A percentile compares a stretch with the other conserved stretches of the same genome.
Evolutionary conservation across 2,888 invertebrate genomes (phyloP).

Genomic region (Tenthredo notha): DNA sequence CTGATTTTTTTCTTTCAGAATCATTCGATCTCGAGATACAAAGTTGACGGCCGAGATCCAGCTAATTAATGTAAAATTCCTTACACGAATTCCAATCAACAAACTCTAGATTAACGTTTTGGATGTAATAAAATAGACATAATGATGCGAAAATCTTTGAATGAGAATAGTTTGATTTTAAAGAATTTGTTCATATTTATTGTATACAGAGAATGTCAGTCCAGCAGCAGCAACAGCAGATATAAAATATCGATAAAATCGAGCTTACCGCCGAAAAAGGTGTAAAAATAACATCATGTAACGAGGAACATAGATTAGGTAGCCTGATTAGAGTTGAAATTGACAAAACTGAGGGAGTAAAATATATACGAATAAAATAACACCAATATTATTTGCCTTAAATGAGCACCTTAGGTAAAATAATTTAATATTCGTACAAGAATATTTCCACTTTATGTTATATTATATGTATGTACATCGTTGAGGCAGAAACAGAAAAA

Average conservation of each 20-base stretch:
- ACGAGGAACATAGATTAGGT: neutral
- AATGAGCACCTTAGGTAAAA: neutral
- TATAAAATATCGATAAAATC: neutral
- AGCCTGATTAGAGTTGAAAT: neutral
- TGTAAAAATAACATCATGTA: neutral
- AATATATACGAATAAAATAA: neutral
- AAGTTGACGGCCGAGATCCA: neutral
- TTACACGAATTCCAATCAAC: too few relatives aligned
- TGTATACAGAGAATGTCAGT: neutral
- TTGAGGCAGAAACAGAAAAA: neutral
- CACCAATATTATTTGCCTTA: slow-evolving; percentile 2
- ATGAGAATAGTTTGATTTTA: neutral
- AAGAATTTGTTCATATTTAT: neutral
- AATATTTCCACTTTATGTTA: slow-evolving; percentile 24
- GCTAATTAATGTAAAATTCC: too few relatives aligned
- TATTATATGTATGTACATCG: slow-evolving; percentile 28
- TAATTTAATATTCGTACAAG: slow-evolving; percentile 36
- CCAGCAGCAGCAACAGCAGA: neutral
- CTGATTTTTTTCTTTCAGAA: neutral
- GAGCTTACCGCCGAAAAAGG: neutral
- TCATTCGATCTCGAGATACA: neutral
- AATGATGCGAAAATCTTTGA: neutral
- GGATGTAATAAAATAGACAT: neutral
- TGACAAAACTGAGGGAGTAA: neutral
- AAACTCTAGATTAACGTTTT: too few relatives aligned